phyloP scores from a whole-genome alignment of 2,888 invertebrate species.

The Phyllotreta striolata region DNA sequence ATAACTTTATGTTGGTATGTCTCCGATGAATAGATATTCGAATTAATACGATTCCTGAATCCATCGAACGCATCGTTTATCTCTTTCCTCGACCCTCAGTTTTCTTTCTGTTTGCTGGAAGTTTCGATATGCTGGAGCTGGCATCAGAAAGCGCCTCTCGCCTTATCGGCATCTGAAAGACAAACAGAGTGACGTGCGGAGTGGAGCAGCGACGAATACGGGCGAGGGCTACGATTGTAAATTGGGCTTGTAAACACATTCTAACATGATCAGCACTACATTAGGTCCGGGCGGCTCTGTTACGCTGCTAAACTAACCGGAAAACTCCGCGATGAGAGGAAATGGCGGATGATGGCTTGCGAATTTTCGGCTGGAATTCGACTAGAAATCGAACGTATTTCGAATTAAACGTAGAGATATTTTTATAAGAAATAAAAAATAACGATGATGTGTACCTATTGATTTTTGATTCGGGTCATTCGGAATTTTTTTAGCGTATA shows the following conservation, averaged over 20 bases:
- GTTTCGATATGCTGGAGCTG: background rate
- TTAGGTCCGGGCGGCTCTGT: slow-evolving; percentile 60
- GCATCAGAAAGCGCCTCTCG: slow-evolving; percentile 53
- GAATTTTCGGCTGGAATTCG: slow-evolving; percentile 2
- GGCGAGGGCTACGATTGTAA: slow-evolving; percentile 61
- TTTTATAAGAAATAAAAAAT: too few relatives aligned
- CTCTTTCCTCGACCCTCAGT: too few relatives aligned
- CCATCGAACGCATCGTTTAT: too few relatives aligned
- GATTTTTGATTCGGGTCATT: too few relatives aligned
- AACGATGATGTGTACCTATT: too few relatives aligned
- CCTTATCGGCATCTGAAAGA: slow-evolving; percentile 57
- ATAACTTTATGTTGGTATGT: too few relatives aligned
- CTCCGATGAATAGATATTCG: too few relatives aligned
- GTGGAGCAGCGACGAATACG: slow-evolving; percentile 53
- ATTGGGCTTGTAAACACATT: slow-evolving; percentile 63
- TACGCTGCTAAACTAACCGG: slow-evolving; percentile 61
- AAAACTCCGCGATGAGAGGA: slow-evolving; percentile 45
- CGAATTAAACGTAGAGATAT: too few relatives aligned
- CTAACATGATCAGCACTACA: slow-evolving; percentile 64
- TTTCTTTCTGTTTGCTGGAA: slow-evolving; percentile 22
- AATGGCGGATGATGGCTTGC: slow-evolving; percentile 7
- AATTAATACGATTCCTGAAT: too few relatives aligned
- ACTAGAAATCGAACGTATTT: too few relatives aligned
- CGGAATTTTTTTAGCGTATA: too few relatives aligned
- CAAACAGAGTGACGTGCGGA: slow-evolving; percentile 55